Base-by-base conservation (phyloP, 2,888 invertebrate genomes). In the Stictocephala bisonia region DNA sequence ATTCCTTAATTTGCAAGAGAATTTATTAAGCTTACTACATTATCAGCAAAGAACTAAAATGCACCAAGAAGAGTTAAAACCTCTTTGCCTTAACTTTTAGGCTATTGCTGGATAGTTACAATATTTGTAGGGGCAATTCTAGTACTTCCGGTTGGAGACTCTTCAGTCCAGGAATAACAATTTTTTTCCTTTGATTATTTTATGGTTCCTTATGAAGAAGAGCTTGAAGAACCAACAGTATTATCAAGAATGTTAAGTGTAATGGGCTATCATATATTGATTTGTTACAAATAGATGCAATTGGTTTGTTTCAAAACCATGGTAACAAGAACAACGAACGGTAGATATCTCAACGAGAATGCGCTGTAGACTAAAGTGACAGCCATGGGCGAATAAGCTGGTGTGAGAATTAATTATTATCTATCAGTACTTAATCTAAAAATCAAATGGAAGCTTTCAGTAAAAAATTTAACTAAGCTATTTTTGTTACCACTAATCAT, bases 1-100 rank as follows among this genome's bases (percentile, higher is more conserved):
- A 66, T 44, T 44, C 48, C 66, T 20, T 66, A 41, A 44, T 66
- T 66, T 66, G 66, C 48, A 13, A n/a, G 40, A n/a, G 40, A 44
- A 22, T 24, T 26, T 2, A 66, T 66, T 2, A 20, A 4, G 11
- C 22, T 20, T 44, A 66, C 20, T 7, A 40, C n/a, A 31, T 13
- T n/a, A 26, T 41, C 41, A 20, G 9, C 15, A 44, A 66, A 18
- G 2, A 66, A 9, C 7, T 66, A 24, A 31, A 66, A 66, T 2
- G 22, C 66, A 44, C 48, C 40, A 20, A 40, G 44, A 66, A n/a
- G 44, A 7, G 41, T 24, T 44, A 9, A 26, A 7, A 40, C 22
- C 41, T 48, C 66, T 66, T 22, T 44, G 48, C 20, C 66, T 40
- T 24, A 44, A 1, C 26, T 48, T 41, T 40, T 64, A 44, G 66